Percentiles rank a stretch among this genome's conserved stretches.
Conservation (phyloP, 2,888 invertebrate genomes). For the Folsomia manolachei region DNA sequence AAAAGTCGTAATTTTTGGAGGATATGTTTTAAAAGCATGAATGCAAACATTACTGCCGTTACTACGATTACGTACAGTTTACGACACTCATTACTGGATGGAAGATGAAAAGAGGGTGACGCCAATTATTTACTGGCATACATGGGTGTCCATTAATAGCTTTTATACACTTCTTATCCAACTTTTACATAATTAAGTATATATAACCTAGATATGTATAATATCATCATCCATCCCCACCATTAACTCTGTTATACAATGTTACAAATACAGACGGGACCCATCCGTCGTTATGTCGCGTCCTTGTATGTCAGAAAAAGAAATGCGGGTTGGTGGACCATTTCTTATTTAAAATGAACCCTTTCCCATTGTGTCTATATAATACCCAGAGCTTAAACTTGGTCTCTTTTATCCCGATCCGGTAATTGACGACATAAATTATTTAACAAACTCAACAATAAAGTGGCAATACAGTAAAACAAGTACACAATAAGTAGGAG, state of each 20-base stretch:
- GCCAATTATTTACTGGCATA: not conserved
- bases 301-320: not conserved
- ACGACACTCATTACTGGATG: not conserved
- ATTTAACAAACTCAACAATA: too few relatives aligned
- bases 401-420: too few relatives aligned
- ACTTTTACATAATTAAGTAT: not conserved
- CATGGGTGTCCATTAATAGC: not conserved
- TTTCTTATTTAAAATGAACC: not conserved
- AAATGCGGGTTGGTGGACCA: not conserved
- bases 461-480: too few relatives aligned
- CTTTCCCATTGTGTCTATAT: too few relatives aligned
- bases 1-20: not conserved
- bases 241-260: too few relatives aligned
- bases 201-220: too few relatives aligned
- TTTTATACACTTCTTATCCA: not conserved
- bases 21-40: not conserved
- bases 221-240: not conserved
- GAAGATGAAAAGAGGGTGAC: not conserved
- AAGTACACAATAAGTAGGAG: too few relatives aligned
- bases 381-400: too few relatives aligned
- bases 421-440: too few relatives aligned
- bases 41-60: not conserved
- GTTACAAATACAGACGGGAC: too few relatives aligned
- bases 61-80: not conserved
- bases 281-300: not conserved